Conservation (phyloP, 2,888 invertebrate species). For the Choreutis nemorana region DNA sequence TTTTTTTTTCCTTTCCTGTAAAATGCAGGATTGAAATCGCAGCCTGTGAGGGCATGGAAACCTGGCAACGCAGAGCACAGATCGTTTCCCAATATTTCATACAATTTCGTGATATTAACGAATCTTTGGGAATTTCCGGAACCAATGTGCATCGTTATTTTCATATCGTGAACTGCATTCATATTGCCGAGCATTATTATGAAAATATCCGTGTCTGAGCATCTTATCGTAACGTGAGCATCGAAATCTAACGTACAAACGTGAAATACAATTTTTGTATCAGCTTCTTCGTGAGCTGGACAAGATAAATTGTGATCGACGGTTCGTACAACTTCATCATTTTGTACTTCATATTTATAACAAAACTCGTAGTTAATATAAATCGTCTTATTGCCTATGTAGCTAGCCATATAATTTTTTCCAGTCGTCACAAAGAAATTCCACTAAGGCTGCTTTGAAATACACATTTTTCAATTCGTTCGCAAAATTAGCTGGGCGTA, state of each 20-base stretch:
- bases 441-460: slow-evolving; percentile 13
- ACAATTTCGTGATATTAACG: slow-evolving; percentile 13
- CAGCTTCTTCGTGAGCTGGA: slow-evolving; percentile 6
- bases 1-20: slow-evolving; percentile 12
- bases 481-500: slow-evolving; percentile 10
- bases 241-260: slow-evolving; percentile 3
- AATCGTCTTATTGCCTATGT: slow-evolving; percentile 10
- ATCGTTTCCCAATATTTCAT: slow-evolving; percentile 13
- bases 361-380: slow-evolving; percentile 11
- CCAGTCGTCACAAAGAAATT: slow-evolving; percentile 12
- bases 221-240: slow-evolving; percentile 6
- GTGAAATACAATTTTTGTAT: slow-evolving; percentile 7
- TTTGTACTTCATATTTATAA: slow-evolving; percentile 7
- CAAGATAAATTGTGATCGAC: slow-evolving; percentile 2
- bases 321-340: slow-evolving; percentile 5
- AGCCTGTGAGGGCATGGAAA: slow-evolving; percentile 21
- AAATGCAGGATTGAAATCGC: slow-evolving; percentile 17
- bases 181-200: slow-evolving; percentile 10
- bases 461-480: slow-evolving; percentile 13
- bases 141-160: slow-evolving; percentile 13
- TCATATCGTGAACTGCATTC: slow-evolving; percentile 4
- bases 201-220: slow-evolving; percentile 9
- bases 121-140: slow-evolving; percentile 12
- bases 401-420: slow-evolving; percentile 7
- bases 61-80: slow-evolving; percentile 16